Evolutionary conservation across 2,113 vertebrate species (phyloP).

Genomic region (Xiphophorus couchianus): DNA sequence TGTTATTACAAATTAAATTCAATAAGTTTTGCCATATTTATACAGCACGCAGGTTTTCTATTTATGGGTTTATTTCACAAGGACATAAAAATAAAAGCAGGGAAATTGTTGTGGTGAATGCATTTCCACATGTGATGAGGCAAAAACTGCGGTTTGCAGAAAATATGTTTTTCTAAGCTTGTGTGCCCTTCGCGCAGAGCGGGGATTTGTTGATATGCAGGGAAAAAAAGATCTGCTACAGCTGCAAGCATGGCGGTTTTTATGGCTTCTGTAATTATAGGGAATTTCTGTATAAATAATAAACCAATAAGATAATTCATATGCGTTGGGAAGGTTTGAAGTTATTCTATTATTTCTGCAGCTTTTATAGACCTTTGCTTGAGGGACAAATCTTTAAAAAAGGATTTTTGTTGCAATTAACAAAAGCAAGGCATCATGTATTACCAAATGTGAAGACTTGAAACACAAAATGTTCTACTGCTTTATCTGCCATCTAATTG

Average conservation of each 20-base stretch:
- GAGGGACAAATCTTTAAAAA: not conserved
- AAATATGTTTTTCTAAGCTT: not conserved
- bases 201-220: not conserved
- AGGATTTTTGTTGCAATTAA: not conserved
- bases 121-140: not conserved
- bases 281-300: not conserved
- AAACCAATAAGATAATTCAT: not conserved
- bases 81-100: not conserved
- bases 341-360: not conserved
- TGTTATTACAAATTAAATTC: not conserved
- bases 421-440: not conserved
- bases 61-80: not conserved
- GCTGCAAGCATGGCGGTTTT: not conserved
- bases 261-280: not conserved
- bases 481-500: too few relatives aligned
- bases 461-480: not conserved
- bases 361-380: not conserved
- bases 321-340: not conserved
- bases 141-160: not conserved
- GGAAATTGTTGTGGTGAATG: not conserved
- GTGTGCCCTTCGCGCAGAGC: too few relatives aligned
- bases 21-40: not conserved
- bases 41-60: too few relatives aligned
- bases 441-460: not conserved
- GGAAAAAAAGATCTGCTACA: not conserved